These are phyloP conservation scores for Lacerta viridis DNA, from an alignment of 2,797 vertebrate species.

Conservation along the genomic window DNA sequence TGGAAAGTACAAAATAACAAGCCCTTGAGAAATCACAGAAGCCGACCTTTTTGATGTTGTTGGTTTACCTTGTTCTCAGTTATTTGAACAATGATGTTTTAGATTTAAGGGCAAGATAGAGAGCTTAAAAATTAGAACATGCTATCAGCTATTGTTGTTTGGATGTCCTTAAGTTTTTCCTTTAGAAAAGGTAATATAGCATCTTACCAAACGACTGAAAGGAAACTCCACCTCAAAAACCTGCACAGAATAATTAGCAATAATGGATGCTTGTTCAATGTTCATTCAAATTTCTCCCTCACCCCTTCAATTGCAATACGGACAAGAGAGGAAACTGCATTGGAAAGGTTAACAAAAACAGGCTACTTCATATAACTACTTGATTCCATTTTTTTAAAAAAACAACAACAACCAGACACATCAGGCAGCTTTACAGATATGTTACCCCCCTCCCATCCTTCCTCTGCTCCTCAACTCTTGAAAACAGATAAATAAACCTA, in stretches of 20 bases:
- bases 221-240: conserved; percentile 57
- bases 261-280: conserved; percentile 56
- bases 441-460: neutral
- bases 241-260: conserved; percentile 61
- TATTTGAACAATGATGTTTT: conserved; percentile 88
- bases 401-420: conserved; percentile 24
- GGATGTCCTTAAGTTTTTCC: conserved; percentile 25
- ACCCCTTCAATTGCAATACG: conserved; percentile 42
- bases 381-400: conserved; percentile 1
- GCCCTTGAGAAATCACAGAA: conserved; percentile 91
- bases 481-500: conserved; percentile 60
- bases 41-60: conserved; percentile 91
- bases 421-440: conserved; percentile 52
- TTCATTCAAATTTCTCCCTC: conserved; percentile 44
- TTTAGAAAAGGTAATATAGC: conserved; percentile 61
- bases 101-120: conserved; percentile 85
- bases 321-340: conserved; percentile 50
- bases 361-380: conserved; percentile 52
- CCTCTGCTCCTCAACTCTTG: conserved; percentile 36
- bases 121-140: conserved; percentile 85
- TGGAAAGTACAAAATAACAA: conserved; percentile 92
- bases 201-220: conserved; percentile 74
- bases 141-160: conserved; percentile 72
- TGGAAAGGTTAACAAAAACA: conserved; percentile 56
- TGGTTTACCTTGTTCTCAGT: conserved; percentile 90